Base-by-base conservation (phyloP, 1,140 invertebrate genomes). In the Cydia pomonella region DNA sequence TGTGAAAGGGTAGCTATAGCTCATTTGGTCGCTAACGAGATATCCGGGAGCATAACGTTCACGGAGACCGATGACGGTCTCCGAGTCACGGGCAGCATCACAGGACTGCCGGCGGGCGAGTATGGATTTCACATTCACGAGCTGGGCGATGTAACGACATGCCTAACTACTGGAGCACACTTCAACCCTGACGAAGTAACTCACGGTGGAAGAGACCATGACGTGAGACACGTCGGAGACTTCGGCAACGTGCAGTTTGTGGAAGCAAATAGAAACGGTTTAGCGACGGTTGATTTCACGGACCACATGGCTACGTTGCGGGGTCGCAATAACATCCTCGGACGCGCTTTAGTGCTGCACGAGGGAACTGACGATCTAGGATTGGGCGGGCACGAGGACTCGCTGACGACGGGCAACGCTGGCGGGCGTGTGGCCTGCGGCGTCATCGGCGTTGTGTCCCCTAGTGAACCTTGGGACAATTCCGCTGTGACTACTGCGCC, bases 41-140 rank as follows among this genome's bases (percentile, higher is more conserved):
- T 87, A 18, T 81, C 44, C 29, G 94, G 94, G 21, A 87, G 71
- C 33, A 79, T 95, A 18, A 86, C 77, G 23, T 94, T 95, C 76
- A 91, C 87, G 1, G 93, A 95, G 86, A 90, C 83, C 6, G 87
- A 88, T 2, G 78, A 86, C 13, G 94, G 94, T 6, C 91, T 96
- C 7, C 84, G 78, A 3, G 89, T 97, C 5, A 90, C 87, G 16
- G 98, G 97, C 21, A 88, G 87, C 16, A 93, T 98, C 72, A 91
- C 76, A 1, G 97, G 97, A 10, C 91, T 98, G 1, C 90, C 88
- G 1, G 89, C 92, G 44, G 94, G 94, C 16, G 84, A 88, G 4
- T 95, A 97, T 84, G 97, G 97, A 2, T 98, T 98, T 87, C 97
- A 98, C 83, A 92, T 98, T 7, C 97, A 98, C 86, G 94, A 97